These are phyloP conservation scores for Sciurus vulgaris DNA, from an alignment of 2,797 vertebrate genomes.

Conservation along the genomic window DNA sequence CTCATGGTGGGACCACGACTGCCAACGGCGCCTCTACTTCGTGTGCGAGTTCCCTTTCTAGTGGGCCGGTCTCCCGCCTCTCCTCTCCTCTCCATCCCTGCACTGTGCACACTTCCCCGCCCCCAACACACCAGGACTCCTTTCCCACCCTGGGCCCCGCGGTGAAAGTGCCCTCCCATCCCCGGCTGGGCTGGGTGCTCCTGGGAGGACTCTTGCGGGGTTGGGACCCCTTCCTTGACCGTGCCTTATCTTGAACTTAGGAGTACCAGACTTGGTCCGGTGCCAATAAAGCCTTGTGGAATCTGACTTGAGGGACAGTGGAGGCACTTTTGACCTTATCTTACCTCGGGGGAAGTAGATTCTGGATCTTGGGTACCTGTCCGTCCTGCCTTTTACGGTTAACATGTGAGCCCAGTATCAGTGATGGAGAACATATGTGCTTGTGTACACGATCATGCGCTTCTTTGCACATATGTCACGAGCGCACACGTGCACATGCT, in stretches of 20 bases:
- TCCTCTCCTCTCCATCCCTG: neutral
- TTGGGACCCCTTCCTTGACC: neutral
- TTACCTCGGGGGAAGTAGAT: neutral
- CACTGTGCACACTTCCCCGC: neutral
- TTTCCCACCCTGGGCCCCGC: slow-evolving; percentile 83
- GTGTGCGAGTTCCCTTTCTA: slow-evolving; percentile 92
- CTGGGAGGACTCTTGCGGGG: slow-evolving; percentile 42
- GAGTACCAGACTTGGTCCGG: neutral
- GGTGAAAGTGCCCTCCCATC: slow-evolving; percentile 84
- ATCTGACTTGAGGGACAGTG: slow-evolving; percentile 7
- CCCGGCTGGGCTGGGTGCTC: slow-evolving; percentile 75
- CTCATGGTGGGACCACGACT: slow-evolving; percentile 97
- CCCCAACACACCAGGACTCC: slow-evolving; percentile 72
- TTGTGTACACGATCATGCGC: neutral
- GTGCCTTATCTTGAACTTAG: neutral
- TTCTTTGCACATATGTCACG: rapidly evolving
- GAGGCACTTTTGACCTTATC: neutral
- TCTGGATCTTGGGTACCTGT: neutral
- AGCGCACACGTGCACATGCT: neutral
- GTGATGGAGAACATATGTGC: neutral
- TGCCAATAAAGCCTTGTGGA: slow-evolving; percentile 70
- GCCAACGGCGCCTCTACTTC: slow-evolving; percentile 93
- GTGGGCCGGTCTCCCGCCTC: neutral
- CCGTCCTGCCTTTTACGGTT: neutral
- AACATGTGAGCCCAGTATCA: neutral